phyloP scores from a whole-genome alignment of 1,140 invertebrate species.

The Scaptomyza pallida region DNA sequence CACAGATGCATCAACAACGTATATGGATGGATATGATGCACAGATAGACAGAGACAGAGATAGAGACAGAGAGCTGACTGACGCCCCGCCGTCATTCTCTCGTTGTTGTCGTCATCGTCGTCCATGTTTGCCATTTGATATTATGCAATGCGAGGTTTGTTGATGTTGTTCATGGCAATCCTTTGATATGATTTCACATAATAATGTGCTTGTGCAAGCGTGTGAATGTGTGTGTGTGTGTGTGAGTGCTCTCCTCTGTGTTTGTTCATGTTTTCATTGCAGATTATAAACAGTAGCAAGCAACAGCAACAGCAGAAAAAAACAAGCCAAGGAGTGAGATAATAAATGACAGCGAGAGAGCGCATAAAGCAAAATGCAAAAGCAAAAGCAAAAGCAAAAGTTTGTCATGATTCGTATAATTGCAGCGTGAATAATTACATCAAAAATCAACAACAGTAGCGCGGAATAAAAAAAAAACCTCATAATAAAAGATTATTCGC shows the following conservation, averaged over 20 bases:
- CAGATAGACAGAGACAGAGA: background rate
- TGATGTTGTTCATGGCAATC: constrained; percentile 66
- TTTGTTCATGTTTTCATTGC: constrained; percentile 64
- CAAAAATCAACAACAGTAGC: constrained; percentile 56
- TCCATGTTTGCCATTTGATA: constrained; percentile 38
- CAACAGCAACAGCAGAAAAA: constrained; percentile 32
- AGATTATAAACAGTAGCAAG: constrained; percentile 71
- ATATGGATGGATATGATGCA: constrained; percentile 18
- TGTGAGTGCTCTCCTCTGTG: constrained; percentile 10
- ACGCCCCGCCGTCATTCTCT: constrained; percentile 4
- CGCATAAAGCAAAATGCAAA: constrained; percentile 69
- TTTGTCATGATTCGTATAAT: constrained; percentile 77
- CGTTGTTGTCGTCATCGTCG: constrained; percentile 3
- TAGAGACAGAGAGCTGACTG: background rate
- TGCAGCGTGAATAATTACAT: constrained; percentile 81
- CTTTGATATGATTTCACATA: constrained; percentile 79
- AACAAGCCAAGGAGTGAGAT: constrained; percentile 23
- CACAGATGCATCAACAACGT: constrained; percentile 41
- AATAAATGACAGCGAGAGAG: constrained; percentile 46
- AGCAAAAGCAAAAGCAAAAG: constrained; percentile 65
- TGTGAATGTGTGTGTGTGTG: constrained; percentile 10
- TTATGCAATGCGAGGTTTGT: constrained; percentile 68
- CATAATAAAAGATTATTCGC: constrained; percentile 72
- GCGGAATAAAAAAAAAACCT: constrained; percentile 22
- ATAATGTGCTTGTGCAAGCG: constrained; percentile 59